Base-by-base conservation (phyloP, 2,888 invertebrate species). In the Drosophila cognata region DNA sequence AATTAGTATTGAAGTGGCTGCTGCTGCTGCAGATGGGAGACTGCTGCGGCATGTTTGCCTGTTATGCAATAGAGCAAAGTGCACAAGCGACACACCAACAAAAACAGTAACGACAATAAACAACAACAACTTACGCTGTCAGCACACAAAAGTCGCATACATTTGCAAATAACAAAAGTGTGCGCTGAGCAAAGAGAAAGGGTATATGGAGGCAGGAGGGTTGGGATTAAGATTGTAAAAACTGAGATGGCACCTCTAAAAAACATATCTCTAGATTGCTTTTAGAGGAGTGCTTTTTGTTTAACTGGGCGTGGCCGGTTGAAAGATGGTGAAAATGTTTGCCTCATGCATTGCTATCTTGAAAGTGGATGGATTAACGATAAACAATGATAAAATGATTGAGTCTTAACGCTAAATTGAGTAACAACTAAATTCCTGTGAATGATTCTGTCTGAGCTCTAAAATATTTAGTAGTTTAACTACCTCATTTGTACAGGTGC, bases 51-150 rank as follows among this genome's bases (percentile, higher is more conserved):
- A 71, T 69, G 66, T 69, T 71, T 71, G 61, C 62, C 65, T 72
- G 74, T 84, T 88, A 85, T 86, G 83, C 89, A 84, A 84, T 71
- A 69, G 83, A 88, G 86, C 70, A 74, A 68, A 88, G 83, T 84
- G 84, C 89, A 84, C 58, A 57, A 59, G 74, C 62, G 78, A 50
- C 64, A 62, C 53, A 36, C 25, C 38, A 55, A 72, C 55, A 46
- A 56, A 38, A 64, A 61, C 57, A 73, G 63, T 50, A 33, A 51
- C 21, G 57, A 28, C 28, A 38, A 60, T n/a, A 68, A 79, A 62
- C 68, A 74, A 51, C 58, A 57, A 41, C 55, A 65, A 43, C 55
- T 52, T 36, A 21, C n/a, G 25, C 21, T 65, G 59, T 60, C 75
- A 77, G 66, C 77, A 65, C 1, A 62, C 51, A 70, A 80, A 64